These are phyloP conservation scores for Trochalopteron elliotii DNA, from an alignment of 2,113 vertebrate genomes.

Conservation along the genomic window DNA sequence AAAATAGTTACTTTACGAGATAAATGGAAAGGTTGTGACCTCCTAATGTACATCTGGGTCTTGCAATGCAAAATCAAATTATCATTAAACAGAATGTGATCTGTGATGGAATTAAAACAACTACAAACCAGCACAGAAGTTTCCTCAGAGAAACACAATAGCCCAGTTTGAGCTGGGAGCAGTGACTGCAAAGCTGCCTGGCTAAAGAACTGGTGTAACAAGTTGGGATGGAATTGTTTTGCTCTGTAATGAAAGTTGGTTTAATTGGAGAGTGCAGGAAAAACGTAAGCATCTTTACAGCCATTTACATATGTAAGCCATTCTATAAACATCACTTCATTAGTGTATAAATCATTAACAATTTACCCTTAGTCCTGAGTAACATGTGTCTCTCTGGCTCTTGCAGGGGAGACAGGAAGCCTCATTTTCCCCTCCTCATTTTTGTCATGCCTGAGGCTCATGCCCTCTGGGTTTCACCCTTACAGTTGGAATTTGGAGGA, in stretches of 20 bases:
- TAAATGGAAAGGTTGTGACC: conserved; percentile 71
- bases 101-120: conserved; percentile 45
- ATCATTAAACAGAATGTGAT: conserved; percentile 73
- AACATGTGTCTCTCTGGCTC: neutral
- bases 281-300: conserved; percentile 24
- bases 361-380: neutral
- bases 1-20: conserved; percentile 78
- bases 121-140: conserved; percentile 30
- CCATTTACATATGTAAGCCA: conserved; percentile 40
- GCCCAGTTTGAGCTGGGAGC: neutral
- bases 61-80: conserved; percentile 78
- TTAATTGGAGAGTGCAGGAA: conserved; percentile 43
- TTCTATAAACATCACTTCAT: conserved; percentile 27
- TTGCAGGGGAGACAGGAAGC: conserved; percentile 28
- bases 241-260: conserved; percentile 1
- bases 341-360: conserved; percentile 43
- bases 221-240: conserved; percentile 21
- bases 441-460: conserved; percentile 55
- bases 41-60: conserved; percentile 76
- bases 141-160: neutral
- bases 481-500: conserved; percentile 35
- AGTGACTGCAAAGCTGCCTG: neutral
- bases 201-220: conserved; percentile 20
- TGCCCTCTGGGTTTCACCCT: conserved; percentile 33
- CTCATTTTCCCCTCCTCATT: conserved; percentile 37